These are phyloP conservation scores for Ceryle rudis DNA, from an alignment of 2,797 vertebrate species.

Conservation along the genomic window DNA sequence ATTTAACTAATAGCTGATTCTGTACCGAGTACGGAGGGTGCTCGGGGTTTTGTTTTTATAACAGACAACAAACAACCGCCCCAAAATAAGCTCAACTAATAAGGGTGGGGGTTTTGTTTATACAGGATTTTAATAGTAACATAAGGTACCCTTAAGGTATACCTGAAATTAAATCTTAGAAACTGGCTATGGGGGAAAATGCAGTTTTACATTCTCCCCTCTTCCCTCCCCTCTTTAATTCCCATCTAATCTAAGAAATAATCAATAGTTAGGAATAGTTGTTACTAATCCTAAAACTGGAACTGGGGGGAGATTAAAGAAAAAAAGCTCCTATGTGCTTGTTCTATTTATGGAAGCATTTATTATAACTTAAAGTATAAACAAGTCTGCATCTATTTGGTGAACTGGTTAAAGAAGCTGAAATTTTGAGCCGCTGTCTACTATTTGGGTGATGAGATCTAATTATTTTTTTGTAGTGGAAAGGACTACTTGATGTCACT, in stretches of 20 bases:
- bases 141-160: background rate
- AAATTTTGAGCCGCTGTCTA: background rate
- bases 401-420: background rate
- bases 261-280: background rate
- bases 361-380: background rate
- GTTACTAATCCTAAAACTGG: background rate
- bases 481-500: background rate
- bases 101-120: fast-evolving
- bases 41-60: background rate
- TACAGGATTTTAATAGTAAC: background rate
- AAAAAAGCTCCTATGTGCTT: fast-evolving
- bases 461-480: background rate
- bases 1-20: background rate
- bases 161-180: background rate
- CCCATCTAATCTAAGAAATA: background rate
- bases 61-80: background rate
- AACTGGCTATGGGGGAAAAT: background rate
- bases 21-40: too few relatives aligned
- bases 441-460: background rate
- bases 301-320: background rate
- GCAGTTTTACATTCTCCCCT: background rate
- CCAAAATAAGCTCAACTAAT: background rate
- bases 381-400: background rate
- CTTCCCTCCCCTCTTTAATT: background rate
- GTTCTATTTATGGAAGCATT: background rate